Base-by-base conservation (phyloP, 2,113 vertebrate species). In the Cairina moschata region DNA sequence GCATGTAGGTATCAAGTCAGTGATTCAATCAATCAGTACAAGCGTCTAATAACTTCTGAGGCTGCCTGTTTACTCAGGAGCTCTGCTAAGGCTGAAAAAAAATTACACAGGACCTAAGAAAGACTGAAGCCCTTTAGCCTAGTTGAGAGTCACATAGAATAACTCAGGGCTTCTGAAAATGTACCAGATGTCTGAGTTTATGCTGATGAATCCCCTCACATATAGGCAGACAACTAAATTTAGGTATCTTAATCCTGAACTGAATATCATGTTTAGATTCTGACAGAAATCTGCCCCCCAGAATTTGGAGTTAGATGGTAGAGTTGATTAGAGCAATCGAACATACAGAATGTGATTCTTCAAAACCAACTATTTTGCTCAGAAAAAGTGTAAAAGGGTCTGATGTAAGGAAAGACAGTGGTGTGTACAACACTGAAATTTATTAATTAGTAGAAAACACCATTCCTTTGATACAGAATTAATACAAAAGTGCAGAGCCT, bases 381-480 rank as follows among this genome's bases (percentile, higher is more conserved):
- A 62, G 60, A 50, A 23, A 89, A 89, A 38, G 44, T 69, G 34
- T 74, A 83, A 74, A 81, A 18, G 38, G 56, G 21, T 29, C 52
- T 87, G 60, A 74, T 2, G 0, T 48, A 87, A 75, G 23, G 59
- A 71, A 59, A 85, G 66, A 66, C 48, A 80, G 54, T 44, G n/a
- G 8, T 58, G 31, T 31, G 78, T 38, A 48, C 16, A 80, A 74
- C 40, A 34, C 11, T n/a, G 40, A 7, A n/a, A 32, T 81, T 48
- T 73, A 38, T 46, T 11, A 82, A 28, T 72, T 50, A 31, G 36
- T 4, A 59, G 46, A 71, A 78, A 84, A 85, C 71, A 75, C 16
- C 13, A 22, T 1, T 1, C 16, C 8, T 55, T 67, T 62, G 56
- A 79, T 13, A 18, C 0, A 0, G 66, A 82, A 8, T n/a, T 85